These are phyloP conservation scores for Romanomermis culicivorax DNA, from an alignment of 2,888 invertebrate species.

Conservation along the genomic window DNA sequence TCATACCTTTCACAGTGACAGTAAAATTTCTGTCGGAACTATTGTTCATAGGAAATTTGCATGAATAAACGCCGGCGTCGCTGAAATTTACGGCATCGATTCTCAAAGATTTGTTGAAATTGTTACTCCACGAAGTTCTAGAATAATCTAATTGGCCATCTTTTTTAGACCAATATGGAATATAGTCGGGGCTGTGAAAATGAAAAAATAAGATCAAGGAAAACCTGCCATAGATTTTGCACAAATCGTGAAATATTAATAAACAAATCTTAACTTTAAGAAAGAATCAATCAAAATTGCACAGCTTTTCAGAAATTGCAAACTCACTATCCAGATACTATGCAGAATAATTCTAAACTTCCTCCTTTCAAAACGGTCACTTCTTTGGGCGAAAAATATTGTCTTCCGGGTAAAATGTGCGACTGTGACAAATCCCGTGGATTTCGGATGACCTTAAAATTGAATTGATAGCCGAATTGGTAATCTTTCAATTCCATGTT, in stretches of 20 bases:
- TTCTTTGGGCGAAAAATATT: slow-evolving; percentile 10
- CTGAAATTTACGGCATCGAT: slow-evolving; percentile 64
- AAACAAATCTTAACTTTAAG: too few relatives aligned
- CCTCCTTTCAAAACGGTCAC: slow-evolving; percentile 21
- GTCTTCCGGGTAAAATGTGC: slow-evolving; percentile 2
- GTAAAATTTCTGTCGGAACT: slow-evolving; percentile 29
- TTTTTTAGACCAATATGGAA: slow-evolving; percentile 22
- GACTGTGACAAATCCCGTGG: neutral
- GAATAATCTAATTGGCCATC: neutral
- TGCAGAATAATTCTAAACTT: slow-evolving; percentile 30
- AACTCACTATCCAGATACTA: slow-evolving; percentile 36
- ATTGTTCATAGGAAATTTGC: slow-evolving; percentile 37
- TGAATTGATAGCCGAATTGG: slow-evolving; percentile 27
- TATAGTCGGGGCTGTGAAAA: slow-evolving; percentile 26
- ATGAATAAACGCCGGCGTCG: slow-evolving; percentile 76
- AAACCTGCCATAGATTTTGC: too few relatives aligned
- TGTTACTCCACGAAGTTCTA: slow-evolving; percentile 2
- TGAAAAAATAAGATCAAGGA: too few relatives aligned
- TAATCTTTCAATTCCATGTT: slow-evolving; percentile 27
- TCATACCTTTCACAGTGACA: slow-evolving; percentile 31
- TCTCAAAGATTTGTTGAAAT: slow-evolving; percentile 11
- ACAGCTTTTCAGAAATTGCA: too few relatives aligned
- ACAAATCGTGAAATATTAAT: too few relatives aligned
- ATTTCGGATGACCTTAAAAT: slow-evolving; percentile 15
- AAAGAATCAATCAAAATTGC: too few relatives aligned